Evolutionary conservation across 2,888 invertebrate genomes (phyloP).

Genomic region (Spialia ferax): DNA sequence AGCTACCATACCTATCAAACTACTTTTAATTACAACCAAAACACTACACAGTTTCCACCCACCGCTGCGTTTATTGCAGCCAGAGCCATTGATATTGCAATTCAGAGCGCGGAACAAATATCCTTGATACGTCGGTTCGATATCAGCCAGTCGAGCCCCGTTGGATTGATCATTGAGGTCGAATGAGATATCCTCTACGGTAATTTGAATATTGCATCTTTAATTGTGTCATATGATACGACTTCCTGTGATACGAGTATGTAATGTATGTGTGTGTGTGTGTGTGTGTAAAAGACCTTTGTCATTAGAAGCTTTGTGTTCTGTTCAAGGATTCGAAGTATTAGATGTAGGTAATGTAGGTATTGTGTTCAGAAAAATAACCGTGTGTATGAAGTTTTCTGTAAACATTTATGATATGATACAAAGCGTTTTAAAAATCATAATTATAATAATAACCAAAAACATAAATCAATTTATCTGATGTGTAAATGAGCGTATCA

Average conservation of each 20-base stretch:
- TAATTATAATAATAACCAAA: no score
- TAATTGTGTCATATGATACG: background rate
- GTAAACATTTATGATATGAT: no score
- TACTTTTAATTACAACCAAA: no score
- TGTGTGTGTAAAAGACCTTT: background rate
- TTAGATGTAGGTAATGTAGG: no score
- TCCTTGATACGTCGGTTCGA: constrained; percentile 6
- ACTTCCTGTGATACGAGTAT: constrained; percentile 1
- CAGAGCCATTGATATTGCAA: constrained; percentile 1
- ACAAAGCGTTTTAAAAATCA: no score
- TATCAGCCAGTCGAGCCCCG: background rate
- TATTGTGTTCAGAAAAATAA: no score
- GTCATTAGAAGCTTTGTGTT: background rate
- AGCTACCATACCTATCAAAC: no score
- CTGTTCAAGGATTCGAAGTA: background rate
- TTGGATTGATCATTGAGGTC: constrained; percentile 5
- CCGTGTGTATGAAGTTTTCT: no score
- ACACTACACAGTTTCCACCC: background rate
- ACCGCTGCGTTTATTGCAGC: background rate
- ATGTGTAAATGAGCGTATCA: no score
- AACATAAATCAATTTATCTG: no score
- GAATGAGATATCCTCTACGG: background rate
- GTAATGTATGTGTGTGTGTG: no score
- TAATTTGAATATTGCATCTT: constrained; percentile 8
- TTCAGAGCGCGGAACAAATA: constrained; percentile 6